Percentiles rank a stretch among this genome's conserved stretches.
These are phyloP conservation scores for Beris morrisii DNA, from an alignment of 2,888 invertebrate species.

Conservation along the genomic window DNA sequence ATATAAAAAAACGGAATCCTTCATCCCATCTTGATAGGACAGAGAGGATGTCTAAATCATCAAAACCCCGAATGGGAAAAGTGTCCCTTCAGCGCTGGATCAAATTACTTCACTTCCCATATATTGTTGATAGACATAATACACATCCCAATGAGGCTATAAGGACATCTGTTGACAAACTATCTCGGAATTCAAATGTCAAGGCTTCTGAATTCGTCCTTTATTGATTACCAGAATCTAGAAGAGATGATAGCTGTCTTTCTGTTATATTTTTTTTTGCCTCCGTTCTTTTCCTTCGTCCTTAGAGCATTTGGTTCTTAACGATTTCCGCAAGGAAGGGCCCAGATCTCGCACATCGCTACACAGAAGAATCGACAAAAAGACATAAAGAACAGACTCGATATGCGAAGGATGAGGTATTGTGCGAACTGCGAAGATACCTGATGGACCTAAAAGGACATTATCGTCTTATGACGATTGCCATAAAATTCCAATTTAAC, in stretches of 20 bases:
- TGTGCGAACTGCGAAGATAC: conserved; percentile 9
- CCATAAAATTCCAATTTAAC: conserved; percentile 27
- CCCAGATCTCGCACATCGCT: conserved; percentile 17
- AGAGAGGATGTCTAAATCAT: conserved; percentile 24
- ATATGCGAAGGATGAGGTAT: neutral
- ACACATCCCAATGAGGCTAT: conserved; percentile 36
- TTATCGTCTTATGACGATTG: conserved; percentile 12
- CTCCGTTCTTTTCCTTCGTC: too few relatives aligned
- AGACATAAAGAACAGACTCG: conserved; percentile 19
- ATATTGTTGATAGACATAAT: conserved; percentile 34
- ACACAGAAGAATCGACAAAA: conserved; percentile 16
- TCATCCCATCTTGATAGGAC: conserved; percentile 22
- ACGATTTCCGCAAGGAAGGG: conserved; percentile 11
- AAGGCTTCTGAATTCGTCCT: conserved; percentile 34
- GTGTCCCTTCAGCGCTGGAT: conserved; percentile 29
- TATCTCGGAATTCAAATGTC: conserved; percentile 37
- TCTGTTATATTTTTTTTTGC: too few relatives aligned
- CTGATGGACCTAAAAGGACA: conserved; percentile 10
- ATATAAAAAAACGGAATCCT: neutral
- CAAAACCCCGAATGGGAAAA: conserved; percentile 18
- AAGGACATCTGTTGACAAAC: conserved; percentile 39
- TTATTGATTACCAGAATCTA: conserved; percentile 17
- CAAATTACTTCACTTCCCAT: conserved; percentile 30
- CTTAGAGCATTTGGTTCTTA: too few relatives aligned
- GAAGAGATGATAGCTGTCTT: too few relatives aligned